Conservation (phyloP, 1,140 invertebrate genomes). For the Drosophila arizonae region DNA sequence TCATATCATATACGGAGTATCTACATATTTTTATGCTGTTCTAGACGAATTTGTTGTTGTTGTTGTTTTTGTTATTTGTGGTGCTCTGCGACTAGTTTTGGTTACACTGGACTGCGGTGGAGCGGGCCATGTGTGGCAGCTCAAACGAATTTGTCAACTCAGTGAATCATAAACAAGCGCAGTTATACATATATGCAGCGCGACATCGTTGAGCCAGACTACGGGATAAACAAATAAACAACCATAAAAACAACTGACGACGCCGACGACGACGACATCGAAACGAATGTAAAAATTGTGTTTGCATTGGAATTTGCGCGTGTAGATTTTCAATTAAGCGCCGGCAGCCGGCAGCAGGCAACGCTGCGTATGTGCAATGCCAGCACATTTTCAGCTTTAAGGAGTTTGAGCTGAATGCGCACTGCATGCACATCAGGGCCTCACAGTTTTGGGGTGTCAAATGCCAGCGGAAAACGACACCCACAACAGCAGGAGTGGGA, state of each 20-base stretch:
- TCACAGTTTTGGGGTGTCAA: constrained; percentile 62
- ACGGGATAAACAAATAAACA: constrained; percentile 18
- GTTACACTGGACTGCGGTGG: background rate
- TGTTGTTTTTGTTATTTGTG: constrained; percentile 6
- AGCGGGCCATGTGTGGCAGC: constrained; percentile 4
- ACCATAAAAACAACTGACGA: constrained; percentile 2
- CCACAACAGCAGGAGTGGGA: background rate
- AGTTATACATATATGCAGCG: constrained; percentile 61
- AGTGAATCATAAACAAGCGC: constrained; percentile 68
- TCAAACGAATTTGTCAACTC: constrained; percentile 69
- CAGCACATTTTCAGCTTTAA: constrained; percentile 45
- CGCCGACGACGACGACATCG: constrained; percentile 7
- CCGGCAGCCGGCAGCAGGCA: constrained; percentile 29
- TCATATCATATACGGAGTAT: constrained; percentile 47
- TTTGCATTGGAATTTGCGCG: constrained; percentile 69
- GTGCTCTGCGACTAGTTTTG: constrained; percentile 16
- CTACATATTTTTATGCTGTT: constrained; percentile 34
- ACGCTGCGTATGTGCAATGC: constrained; percentile 66
- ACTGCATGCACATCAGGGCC: constrained; percentile 37
- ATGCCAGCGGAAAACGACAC: constrained; percentile 42
- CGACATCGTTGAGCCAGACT: constrained; percentile 40
- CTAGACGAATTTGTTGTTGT: constrained; percentile 34
- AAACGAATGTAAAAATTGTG: constrained; percentile 48
- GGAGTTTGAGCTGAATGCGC: constrained; percentile 2
- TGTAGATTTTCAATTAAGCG: constrained; percentile 70